Conservation (phyloP, 2,797 vertebrate species). For the Forpus xanthops region DNA sequence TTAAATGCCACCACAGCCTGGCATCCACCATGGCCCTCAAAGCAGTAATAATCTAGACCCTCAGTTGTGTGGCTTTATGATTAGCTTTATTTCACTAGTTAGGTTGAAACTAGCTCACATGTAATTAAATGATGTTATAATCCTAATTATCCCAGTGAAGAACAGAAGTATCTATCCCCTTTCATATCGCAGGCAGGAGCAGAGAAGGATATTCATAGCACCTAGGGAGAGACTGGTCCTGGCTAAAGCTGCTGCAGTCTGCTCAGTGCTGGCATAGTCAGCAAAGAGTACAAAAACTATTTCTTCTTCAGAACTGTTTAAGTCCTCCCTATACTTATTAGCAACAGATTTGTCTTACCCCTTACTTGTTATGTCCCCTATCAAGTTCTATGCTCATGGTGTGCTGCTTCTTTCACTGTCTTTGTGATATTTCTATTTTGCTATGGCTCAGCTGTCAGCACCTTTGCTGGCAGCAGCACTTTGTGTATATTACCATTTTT, state of each 20-base stretch:
- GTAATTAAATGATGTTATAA: neutral
- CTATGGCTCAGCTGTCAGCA: neutral
- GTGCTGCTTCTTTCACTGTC: neutral
- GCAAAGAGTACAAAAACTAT: neutral
- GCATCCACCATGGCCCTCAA: neutral
- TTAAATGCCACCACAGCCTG: neutral
- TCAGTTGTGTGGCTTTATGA: neutral
- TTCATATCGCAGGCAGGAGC: neutral
- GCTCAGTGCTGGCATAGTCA: neutral
- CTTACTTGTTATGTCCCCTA: neutral
- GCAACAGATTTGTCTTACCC: neutral
- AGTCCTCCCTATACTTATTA: neutral
- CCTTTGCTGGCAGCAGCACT: neutral
- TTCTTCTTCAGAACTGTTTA: neutral
- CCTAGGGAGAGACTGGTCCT: neutral
- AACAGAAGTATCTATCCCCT: neutral
- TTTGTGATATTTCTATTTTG: neutral
- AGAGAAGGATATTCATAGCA: neutral
- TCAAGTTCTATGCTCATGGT: neutral
- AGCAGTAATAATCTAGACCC: neutral
- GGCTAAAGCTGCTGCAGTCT: neutral
- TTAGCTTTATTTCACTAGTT: neutral
- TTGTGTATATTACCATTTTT: neutral
- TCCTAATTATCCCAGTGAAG: neutral
- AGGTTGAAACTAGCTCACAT: neutral